A percentile compares a stretch with the other conserved stretches of the same genome.
Conservation (phyloP, 1,140 invertebrate genomes). For the Drosophila bocqueti region DNA sequence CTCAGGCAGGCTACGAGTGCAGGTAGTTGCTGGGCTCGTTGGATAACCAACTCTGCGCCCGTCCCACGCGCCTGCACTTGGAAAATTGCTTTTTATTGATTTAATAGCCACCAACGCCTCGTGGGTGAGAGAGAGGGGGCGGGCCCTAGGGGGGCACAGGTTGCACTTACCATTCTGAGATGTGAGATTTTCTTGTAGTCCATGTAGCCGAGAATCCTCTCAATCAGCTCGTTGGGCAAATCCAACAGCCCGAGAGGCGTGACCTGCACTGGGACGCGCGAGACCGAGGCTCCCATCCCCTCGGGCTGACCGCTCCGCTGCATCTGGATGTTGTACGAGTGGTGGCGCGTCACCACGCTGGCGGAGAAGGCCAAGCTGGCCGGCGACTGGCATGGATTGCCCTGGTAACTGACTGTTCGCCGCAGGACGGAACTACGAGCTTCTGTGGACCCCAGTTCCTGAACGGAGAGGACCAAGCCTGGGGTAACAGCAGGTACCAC, state of each 20-base stretch:
- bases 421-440: constrained; percentile 68
- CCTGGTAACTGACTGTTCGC: constrained; percentile 47
- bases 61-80: constrained; percentile 72
- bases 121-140: background rate
- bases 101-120: constrained; percentile 56
- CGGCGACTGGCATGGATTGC: constrained; percentile 39
- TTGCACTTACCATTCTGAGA: constrained; percentile 90
- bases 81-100: constrained; percentile 82
- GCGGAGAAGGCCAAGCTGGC: constrained; percentile 42
- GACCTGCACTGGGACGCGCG: background rate
- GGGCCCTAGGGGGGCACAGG: background rate
- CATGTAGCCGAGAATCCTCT: constrained; percentile 91
- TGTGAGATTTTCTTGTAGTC: constrained; percentile 91
- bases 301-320: constrained; percentile 28
- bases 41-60: constrained; percentile 51
- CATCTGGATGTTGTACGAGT: constrained; percentile 48
- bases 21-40: constrained; percentile 55
- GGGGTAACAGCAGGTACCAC: background rate
- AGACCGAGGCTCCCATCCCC: background rate
- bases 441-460: constrained; percentile 77
- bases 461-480: constrained; percentile 60
- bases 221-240: constrained; percentile 91
- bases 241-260: constrained; percentile 86
- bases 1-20: constrained; percentile 47
- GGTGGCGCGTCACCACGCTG: constrained; percentile 47